Percentiles rank a stretch among this genome's conserved stretches.
phyloP scores from a whole-genome alignment of 2,797 vertebrate genomes.

The Poeciliopsis paucimaculata region DNA sequence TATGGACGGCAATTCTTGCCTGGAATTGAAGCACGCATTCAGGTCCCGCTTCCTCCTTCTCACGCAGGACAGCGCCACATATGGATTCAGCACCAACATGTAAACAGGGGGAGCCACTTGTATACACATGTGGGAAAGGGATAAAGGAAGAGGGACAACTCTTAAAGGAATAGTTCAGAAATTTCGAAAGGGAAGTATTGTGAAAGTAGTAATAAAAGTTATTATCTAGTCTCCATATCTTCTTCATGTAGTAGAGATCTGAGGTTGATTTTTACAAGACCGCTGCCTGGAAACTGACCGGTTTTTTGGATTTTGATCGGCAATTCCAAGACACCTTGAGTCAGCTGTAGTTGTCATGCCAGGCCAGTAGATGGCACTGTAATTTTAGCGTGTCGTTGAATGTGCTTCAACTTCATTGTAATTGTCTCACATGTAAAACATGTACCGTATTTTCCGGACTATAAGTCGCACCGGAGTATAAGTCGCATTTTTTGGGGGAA shows the following conservation, averaged over 20 bases:
- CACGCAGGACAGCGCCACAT: constrained; percentile 54
- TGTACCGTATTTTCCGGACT: no score
- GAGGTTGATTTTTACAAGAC: not conserved
- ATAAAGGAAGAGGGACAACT: not conserved
- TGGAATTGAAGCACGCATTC: constrained; percentile 67
- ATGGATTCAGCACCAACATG: constrained; percentile 58
- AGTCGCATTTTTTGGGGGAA: no score
- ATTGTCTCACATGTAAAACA: no score
- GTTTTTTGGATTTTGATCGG: no score
- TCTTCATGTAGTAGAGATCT: not conserved
- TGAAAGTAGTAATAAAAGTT: not conserved
- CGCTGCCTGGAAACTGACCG: no score
- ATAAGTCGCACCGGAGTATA: no score
- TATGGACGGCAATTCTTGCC: constrained; percentile 61
- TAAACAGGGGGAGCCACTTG: constrained; percentile 36
- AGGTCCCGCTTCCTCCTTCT: constrained; percentile 63
- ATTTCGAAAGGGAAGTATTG: not conserved
- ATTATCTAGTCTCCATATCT: not conserved
- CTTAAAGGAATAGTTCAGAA: not conserved
- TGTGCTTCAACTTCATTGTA: no score
- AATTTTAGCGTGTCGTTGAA: no score
- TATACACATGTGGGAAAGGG: constrained; percentile 4
- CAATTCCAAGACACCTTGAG: no score
- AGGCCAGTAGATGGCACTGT: no score
- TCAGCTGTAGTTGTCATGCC: no score